Evolutionary conservation across 2,113 vertebrate genomes (phyloP), one percentile per base, ranked within the genome.

Genomic region (Atherinomorus stipes): DNA sequence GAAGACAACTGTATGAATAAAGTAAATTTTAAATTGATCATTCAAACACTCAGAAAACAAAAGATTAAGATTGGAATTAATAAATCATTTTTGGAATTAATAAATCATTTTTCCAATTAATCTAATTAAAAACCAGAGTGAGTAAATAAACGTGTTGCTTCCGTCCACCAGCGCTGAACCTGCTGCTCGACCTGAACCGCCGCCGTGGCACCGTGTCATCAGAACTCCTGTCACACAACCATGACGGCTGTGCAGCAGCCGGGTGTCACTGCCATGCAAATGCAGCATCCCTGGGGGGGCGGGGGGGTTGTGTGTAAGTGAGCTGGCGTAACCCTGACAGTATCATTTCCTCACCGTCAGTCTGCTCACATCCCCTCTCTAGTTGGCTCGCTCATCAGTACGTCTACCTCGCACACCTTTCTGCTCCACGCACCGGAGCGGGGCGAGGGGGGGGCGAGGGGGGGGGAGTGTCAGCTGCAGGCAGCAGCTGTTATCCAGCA

Each of bases 331-430:
- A 85, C 86, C 76, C 84, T 54, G 80, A 77, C 89, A 72, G 73
- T 84, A 84, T 87, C 68, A 51, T 86, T 84, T 81, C 81, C 78
- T 90, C 81, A 52, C 71, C 23, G 45, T 63, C 86, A 85, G 44
- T 78, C 71, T 56, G 73, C 64, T 85, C 81, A 86, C 80, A 84
- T 84, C 85, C 81, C 74, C 78, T 79, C 54, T 75, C 76, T 76
- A 42, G 74, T 84, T 82, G 80, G 80, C 71, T 74, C 78, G 78
- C 80, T 85, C 75, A 87, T 90, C 85, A 77, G 87, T 85, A 90
- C 80, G 21, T 85, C 70, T 58, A 79, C 70, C 78, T 65, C 70
- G 21, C 70, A 60, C 68, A 78, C 68, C 80, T 76, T 64, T 85
- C 88, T 79, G 78, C 76, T 78, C 63, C 62, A 21, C 16, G 45